Conservation (phyloP, 2,888 invertebrate species). For the Drosophila engyochracea region DNA sequence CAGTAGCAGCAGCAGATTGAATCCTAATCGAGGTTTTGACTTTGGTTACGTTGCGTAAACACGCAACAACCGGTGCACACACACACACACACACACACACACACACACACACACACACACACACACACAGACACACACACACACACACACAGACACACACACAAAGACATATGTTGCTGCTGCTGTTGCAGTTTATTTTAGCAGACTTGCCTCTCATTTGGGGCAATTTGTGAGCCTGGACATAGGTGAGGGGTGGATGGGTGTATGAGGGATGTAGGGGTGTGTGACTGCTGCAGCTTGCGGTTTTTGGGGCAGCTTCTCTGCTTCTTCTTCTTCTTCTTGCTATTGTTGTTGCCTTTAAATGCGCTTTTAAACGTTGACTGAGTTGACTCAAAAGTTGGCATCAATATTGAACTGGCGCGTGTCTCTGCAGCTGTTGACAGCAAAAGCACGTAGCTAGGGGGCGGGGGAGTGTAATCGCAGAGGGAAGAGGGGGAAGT, state of each 20-base stretch:
- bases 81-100: conserved; percentile 17
- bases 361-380: conserved; percentile 76
- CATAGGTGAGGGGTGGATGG: conserved; percentile 18
- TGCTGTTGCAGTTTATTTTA: conserved; percentile 70
- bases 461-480: neutral
- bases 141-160: conserved; percentile 7
- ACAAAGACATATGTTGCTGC: conserved; percentile 28
- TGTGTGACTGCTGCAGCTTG: conserved; percentile 53
- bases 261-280: neutral
- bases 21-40: conserved; percentile 84
- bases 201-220: conserved; percentile 72
- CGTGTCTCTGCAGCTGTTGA: conserved; percentile 74
- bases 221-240: conserved; percentile 53
- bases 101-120: conserved; percentile 3
- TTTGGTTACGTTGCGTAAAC: conserved; percentile 84
- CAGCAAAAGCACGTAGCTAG: conserved; percentile 61
- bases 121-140: conserved; percentile 13
- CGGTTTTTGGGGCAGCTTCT: conserved; percentile 18
- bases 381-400: conserved; percentile 58
- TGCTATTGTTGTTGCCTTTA: conserved; percentile 50
- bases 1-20: conserved; percentile 77
- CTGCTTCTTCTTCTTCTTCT: conserved; percentile 1
- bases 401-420: conserved; percentile 77
- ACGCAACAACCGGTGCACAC: conserved; percentile 79
- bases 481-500: neutral